Evolutionary conservation across 2,113 vertebrate species (phyloP), one percentile per base, ranked within the genome.

Genomic region (Plectropomus leopardus): DNA sequence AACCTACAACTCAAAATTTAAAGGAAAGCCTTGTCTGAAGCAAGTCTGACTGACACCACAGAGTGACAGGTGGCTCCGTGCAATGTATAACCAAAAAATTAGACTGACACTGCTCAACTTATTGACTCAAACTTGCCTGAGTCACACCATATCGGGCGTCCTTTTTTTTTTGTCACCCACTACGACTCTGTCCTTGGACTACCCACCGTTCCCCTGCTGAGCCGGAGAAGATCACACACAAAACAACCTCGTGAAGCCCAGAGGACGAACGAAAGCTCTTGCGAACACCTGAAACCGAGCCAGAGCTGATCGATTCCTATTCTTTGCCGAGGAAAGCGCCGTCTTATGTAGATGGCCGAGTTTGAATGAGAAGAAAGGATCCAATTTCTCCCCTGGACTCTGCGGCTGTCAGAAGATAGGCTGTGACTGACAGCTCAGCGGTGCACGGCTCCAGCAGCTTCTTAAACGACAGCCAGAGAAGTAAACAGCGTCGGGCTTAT

Each of bases 401-500:
- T 58, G 81, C 66, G 65, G 85, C 86, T 93, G 90, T 94, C 90
- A 89, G 92, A 76, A 86, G 91, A 94, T 93, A 92, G 90, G 84
- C 68, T 79, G 72, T 94, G 92, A 94, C 63, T 93, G 94, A 94
- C 93, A 92, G 92, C 87, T 88, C 86, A 68, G 89, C 13, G 86
- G 92, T 79, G 88, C 82, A 53, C 83, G 36, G 90, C 80, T 90
- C 82, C 88, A 74, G 84, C 90, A 89, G 86, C 90, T 82, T 83
- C 83, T 91, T 85, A 89, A 84, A 79, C 72, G 84, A 78, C 90
- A 87, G 83, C 86, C 82, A 24, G 84, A 85, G 87, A 92, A 92
- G 91, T 91, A 93, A 93, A 94, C 91, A 89, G 88, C 86, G 87
- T 73, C 63, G 16, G 86, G 89, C 92, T 95, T 94, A 94, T 95